Evolutionary conservation across 2,797 vertebrate genomes (phyloP).

Genomic region (Neostethus bicornis): DNA sequence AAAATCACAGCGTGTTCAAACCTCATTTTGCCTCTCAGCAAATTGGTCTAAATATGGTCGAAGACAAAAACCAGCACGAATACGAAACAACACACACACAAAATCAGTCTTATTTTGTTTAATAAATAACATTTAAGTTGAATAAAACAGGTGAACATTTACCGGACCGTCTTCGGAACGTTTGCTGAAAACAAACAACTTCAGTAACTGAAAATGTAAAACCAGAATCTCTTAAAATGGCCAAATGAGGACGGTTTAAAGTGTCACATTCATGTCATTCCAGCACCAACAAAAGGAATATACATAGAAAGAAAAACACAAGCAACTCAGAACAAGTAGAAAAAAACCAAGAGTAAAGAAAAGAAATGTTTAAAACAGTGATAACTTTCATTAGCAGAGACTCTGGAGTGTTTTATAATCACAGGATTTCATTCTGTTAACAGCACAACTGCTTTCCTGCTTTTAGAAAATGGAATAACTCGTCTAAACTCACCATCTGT

Average conservation of each 20-base stretch:
- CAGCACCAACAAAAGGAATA: constrained; percentile 50
- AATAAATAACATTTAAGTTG: constrained; percentile 53
- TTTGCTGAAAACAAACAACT: background rate
- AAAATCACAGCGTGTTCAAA: no score
- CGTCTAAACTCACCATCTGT: background rate
- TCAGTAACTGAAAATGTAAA: constrained; percentile 9
- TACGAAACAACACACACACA: constrained; percentile 1
- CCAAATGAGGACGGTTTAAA: constrained; percentile 26
- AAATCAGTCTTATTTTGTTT: constrained; percentile 1
- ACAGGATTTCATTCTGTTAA: background rate
- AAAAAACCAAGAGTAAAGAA: constrained; percentile 13
- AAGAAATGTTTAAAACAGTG: constrained; percentile 2
- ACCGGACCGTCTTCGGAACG: constrained; percentile 15
- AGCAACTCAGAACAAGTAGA: background rate
- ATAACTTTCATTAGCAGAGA: constrained; percentile 2
- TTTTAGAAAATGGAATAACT: background rate
- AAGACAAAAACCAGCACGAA: background rate
- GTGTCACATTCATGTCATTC: constrained; percentile 19
- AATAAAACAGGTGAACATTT: constrained; percentile 33
- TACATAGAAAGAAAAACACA: constrained; percentile 15
- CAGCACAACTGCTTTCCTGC: background rate
- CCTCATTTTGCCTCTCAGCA: background rate
- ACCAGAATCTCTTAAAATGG: constrained; percentile 33
- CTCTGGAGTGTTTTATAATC: background rate
- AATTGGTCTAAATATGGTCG: background rate